Conservation (phyloP, 2,888 invertebrate genomes). For the Philhelius pedissequus region DNA sequence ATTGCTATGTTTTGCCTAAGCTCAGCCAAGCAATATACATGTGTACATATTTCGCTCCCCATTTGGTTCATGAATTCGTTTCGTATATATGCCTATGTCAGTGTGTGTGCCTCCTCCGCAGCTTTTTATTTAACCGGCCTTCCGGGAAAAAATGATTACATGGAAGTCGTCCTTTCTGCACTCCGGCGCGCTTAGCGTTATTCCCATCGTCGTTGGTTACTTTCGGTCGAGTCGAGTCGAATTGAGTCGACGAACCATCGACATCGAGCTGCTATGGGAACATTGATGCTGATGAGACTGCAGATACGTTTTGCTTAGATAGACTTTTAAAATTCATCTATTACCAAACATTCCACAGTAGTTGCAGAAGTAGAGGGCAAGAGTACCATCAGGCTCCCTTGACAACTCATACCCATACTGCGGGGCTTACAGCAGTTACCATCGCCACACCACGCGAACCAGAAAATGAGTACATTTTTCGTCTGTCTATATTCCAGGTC, state of each 20-base stretch:
- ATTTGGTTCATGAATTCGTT: constrained; percentile 44
- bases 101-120: constrained; percentile 14
- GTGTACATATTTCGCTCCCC: constrained; percentile 38
- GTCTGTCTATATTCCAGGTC: not conserved
- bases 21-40: constrained; percentile 34
- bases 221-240: not conserved
- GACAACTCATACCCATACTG: not conserved
- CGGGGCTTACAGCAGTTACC: not conserved
- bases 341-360: constrained; percentile 27
- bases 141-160: constrained; percentile 62
- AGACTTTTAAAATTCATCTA: constrained; percentile 63
- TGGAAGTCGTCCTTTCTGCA: constrained; percentile 33
- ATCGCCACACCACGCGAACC: constrained; percentile 6
- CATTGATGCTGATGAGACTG: constrained; percentile 49
- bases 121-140: constrained; percentile 21
- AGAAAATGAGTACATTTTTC: constrained; percentile 8
- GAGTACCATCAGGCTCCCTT: not conserved
- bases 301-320: constrained; percentile 61
- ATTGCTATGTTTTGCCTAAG: constrained; percentile 43
- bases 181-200: not conserved
- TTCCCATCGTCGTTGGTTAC: not conserved
- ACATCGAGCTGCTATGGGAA: constrained; percentile 11
- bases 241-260: not conserved
- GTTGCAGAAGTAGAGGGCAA: not conserved
- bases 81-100: constrained; percentile 26